Conservation (phyloP, 2,797 vertebrate species). For the Antrozous pallidus region DNA sequence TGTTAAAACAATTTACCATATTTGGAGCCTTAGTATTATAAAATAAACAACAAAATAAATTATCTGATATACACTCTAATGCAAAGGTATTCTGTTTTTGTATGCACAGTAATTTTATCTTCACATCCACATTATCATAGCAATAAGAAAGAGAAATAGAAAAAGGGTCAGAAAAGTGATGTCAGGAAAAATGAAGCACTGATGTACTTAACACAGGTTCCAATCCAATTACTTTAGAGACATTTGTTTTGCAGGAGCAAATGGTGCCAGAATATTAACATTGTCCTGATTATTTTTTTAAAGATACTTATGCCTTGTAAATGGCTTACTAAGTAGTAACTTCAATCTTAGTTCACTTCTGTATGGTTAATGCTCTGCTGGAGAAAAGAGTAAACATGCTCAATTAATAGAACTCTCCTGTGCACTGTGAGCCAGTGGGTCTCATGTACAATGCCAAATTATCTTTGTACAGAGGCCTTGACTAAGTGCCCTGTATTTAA, state of each 20-base stretch:
- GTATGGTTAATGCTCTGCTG: slow-evolving; percentile 83
- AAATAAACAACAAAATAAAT: slow-evolving; percentile 78
- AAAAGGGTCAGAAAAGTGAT: slow-evolving; percentile 86
- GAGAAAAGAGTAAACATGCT: slow-evolving; percentile 75
- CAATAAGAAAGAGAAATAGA: slow-evolving; percentile 91
- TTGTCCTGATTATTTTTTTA: slow-evolving; percentile 84
- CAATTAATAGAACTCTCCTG: slow-evolving; percentile 78
- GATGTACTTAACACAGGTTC: slow-evolving; percentile 85
- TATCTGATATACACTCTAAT: slow-evolving; percentile 87
- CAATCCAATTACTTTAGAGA: slow-evolving; percentile 86
- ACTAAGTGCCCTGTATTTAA: slow-evolving; percentile 97
- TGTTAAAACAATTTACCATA: slow-evolving; percentile 78
- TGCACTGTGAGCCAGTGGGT: slow-evolving; percentile 84
- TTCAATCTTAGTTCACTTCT: slow-evolving; percentile 79
- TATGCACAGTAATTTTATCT: slow-evolving; percentile 90
- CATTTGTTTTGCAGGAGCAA: slow-evolving; percentile 92
- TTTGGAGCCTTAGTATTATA: slow-evolving; percentile 84
- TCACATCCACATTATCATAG: slow-evolving; percentile 93
- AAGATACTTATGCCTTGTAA: slow-evolving; percentile 90
- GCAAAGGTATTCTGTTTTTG: slow-evolving; percentile 93
- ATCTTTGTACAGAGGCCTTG: slow-evolving; percentile 94
- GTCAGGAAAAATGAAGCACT: slow-evolving; percentile 86
- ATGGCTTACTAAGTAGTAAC: slow-evolving; percentile 87
- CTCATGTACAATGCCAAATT: slow-evolving; percentile 87
- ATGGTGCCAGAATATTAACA: slow-evolving; percentile 92